Conservation (phyloP, 2,113 vertebrate genomes). For the Callaeas wilsoni region DNA sequence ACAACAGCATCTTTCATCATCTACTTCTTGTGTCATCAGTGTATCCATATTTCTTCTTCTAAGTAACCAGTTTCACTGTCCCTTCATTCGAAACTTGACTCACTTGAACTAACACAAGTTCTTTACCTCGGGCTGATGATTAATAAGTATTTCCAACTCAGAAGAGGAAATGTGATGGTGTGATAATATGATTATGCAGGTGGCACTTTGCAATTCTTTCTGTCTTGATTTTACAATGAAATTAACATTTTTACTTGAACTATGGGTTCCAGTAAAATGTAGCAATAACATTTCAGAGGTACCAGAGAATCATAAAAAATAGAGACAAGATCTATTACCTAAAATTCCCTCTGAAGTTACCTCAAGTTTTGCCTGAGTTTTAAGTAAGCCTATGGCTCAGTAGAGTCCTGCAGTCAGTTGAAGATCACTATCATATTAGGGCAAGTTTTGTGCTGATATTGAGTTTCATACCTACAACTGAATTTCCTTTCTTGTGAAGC, state of each 20-base stretch:
- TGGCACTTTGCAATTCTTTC: not conserved
- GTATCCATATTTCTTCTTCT: not conserved
- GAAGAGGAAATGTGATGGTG: not conserved
- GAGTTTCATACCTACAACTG: not conserved
- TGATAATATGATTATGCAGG: not conserved
- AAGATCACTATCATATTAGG: not conserved
- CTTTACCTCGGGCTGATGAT: not conserved
- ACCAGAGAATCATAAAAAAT: not conserved
- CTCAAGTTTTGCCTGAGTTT: not conserved
- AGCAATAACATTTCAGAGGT: not conserved
- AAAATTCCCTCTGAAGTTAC: not conserved
- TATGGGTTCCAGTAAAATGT: not conserved
- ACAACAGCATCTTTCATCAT: not conserved
- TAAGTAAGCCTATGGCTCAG: not conserved
- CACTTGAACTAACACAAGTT: not conserved
- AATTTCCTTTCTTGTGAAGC: not conserved
- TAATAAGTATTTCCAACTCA: not conserved
- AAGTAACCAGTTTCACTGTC: not conserved
- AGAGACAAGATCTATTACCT: not conserved
- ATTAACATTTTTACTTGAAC: not conserved
- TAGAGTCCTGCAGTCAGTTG: not conserved
- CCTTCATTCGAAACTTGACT: not conserved
- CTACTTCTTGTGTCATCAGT: not conserved
- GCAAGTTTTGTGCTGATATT: not conserved
- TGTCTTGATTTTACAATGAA: not conserved